A percentile compares a stretch with the other conserved stretches of the same genome.
phyloP scores from a whole-genome alignment of 2,888 invertebrate species.

The Drosophila rubida region DNA sequence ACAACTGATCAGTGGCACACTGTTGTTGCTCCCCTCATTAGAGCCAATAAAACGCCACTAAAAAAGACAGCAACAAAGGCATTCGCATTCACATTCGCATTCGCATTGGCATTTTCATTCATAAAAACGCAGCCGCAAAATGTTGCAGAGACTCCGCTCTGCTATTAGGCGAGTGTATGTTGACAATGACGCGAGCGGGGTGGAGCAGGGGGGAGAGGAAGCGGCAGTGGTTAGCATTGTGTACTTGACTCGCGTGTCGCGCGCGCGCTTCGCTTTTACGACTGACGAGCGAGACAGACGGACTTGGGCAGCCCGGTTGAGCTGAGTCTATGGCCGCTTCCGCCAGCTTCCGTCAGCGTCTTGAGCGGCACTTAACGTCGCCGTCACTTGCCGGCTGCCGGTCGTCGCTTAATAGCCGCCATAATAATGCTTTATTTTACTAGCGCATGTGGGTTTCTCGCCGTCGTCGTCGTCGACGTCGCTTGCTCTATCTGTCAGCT shows the following conservation, averaged over 20 bases:
- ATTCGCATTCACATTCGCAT: conserved; percentile 30
- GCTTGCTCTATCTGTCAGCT: not conserved
- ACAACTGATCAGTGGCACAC: conserved; percentile 1
- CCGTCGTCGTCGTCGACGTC: conserved; percentile 1
- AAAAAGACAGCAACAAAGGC: conserved; percentile 41
- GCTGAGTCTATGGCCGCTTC: conserved; percentile 48
- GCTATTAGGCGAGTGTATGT: conserved; percentile 32
- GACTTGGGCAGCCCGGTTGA: conserved; percentile 43
- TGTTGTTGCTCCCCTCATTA: conserved; percentile 37
- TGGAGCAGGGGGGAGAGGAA: conserved; percentile 2
- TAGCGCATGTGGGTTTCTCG: conserved; percentile 57
- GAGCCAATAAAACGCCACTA: conserved; percentile 62
- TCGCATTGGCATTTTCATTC: conserved; percentile 64
- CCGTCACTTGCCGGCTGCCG: conserved; percentile 19
- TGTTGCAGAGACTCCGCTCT: conserved; percentile 24
- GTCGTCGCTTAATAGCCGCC: conserved; percentile 65
- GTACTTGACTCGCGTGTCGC: conserved; percentile 57
- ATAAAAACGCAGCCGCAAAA: conserved; percentile 65
- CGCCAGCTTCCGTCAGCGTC: conserved; percentile 72
- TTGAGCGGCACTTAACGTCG: conserved; percentile 61
- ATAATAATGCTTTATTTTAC: conserved; percentile 81
- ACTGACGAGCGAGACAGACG: conserved; percentile 21
- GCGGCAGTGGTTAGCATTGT: not conserved
- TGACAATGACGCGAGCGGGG: conserved; percentile 1
- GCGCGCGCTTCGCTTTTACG: conserved; percentile 63